Evolutionary conservation across 2,113 vertebrate species (phyloP).

Genomic region (Hepsetus odoe): DNA sequence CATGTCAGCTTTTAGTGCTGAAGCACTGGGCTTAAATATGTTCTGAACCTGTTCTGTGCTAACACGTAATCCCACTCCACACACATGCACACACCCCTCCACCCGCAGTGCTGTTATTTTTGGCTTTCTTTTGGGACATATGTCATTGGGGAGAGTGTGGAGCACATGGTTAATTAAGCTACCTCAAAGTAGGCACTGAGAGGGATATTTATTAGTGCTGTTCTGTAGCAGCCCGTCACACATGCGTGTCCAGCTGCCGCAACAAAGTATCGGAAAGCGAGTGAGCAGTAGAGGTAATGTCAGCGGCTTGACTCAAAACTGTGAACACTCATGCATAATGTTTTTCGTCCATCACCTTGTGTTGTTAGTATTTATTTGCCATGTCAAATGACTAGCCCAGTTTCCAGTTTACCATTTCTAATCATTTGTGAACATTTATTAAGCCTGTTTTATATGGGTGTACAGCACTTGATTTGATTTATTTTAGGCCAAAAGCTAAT

Average conservation of each 20-base stretch:
- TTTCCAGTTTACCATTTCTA: slow-evolving; percentile 54
- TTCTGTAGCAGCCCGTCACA: slow-evolving; percentile 70
- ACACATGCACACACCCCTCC: slow-evolving; percentile 47
- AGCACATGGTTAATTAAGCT: slow-evolving; percentile 73
- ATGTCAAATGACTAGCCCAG: slow-evolving; percentile 60
- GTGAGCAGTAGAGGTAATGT: slow-evolving; percentile 44
- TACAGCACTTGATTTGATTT: slow-evolving; percentile 69
- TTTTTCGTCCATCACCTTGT: slow-evolving; percentile 55
- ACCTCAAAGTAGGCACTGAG: slow-evolving; percentile 71
- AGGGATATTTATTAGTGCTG: slow-evolving; percentile 73
- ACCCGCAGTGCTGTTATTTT: slow-evolving; percentile 69
- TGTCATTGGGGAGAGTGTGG: slow-evolving; percentile 70
- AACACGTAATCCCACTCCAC: slow-evolving; percentile 35
- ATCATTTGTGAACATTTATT: slow-evolving; percentile 67
- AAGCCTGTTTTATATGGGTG: slow-evolving; percentile 62
- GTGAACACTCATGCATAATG: slow-evolving; percentile 59
- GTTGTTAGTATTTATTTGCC: slow-evolving; percentile 70
- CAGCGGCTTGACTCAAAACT: slow-evolving; percentile 58
- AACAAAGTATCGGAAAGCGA: slow-evolving; percentile 63
- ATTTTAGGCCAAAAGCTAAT: slow-evolving; percentile 68
- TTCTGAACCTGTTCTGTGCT: slow-evolving; percentile 55
- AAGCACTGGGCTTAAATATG: slow-evolving; percentile 62
- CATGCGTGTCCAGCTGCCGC: slow-evolving; percentile 61
- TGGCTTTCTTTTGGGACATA: slow-evolving; percentile 68
- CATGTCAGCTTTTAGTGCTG: slow-evolving; percentile 65